Percentiles rank a stretch among this genome's conserved stretches.
Evolutionary conservation across 2,797 vertebrate species (phyloP).

Genomic region (Brachyalestes nurse): DNA sequence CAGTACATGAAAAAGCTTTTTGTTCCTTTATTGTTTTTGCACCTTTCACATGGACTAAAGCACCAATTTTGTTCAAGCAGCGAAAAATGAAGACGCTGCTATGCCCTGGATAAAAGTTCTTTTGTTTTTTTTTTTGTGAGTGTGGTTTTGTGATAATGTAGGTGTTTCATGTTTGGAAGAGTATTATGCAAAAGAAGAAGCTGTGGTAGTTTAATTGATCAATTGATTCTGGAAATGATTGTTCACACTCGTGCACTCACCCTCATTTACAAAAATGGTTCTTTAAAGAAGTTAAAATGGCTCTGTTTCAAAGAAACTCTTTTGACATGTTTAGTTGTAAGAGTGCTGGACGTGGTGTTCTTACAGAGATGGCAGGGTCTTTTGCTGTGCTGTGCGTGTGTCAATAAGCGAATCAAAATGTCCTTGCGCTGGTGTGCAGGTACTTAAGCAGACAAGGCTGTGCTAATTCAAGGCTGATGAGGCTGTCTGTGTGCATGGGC

Average conservation of each 20-base stretch:
- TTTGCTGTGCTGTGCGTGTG: not conserved
- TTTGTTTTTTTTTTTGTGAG: not conserved
- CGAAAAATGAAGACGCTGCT: not conserved
- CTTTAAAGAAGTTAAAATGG: too few species aligned
- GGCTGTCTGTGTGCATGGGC: slow-evolving; percentile 36
- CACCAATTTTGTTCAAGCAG: not conserved
- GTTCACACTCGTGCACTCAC: too few species aligned
- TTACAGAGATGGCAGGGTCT: not conserved
- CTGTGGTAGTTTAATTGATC: too few species aligned
- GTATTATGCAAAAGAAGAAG: not conserved
- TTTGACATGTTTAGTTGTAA: not conserved
- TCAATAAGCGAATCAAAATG: slow-evolving; percentile 15
- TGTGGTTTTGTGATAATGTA: not conserved
- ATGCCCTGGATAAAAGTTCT: not conserved
- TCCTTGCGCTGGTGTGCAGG: slow-evolving; percentile 31
- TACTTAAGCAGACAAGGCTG: slow-evolving; percentile 52
- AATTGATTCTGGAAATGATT: too few species aligned
- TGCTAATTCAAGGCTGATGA: slow-evolving; percentile 53
- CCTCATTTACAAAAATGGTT: too few species aligned
- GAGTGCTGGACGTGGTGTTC: not conserved
- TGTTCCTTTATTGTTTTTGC: not conserved
- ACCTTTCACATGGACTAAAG: not conserved
- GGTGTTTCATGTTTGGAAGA: not conserved
- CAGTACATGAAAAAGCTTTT: not conserved
- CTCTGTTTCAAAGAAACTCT: too few species aligned